Percentiles rank a stretch among this genome's conserved stretches.
phyloP scores from a whole-genome alignment of 2,797 vertebrate species.

The Phoebastria nigripes region DNA sequence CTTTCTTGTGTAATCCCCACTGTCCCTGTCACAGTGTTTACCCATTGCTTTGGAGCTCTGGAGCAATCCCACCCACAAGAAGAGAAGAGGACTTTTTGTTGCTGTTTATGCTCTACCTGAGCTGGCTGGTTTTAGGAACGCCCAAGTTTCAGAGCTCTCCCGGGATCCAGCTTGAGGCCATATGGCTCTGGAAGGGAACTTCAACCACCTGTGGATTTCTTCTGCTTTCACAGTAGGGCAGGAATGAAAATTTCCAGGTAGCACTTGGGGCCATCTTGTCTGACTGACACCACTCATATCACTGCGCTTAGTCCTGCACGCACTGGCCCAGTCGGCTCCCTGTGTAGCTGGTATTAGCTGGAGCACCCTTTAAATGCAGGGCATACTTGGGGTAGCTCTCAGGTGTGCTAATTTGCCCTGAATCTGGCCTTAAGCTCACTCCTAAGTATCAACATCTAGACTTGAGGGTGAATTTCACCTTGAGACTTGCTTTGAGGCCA shows the following conservation, averaged over 20 bases:
- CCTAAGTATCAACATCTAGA: neutral
- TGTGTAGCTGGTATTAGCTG: neutral
- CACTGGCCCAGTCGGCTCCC: rapidly evolving
- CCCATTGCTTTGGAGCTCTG: neutral
- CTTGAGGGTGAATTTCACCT: neutral
- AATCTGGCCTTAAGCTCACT: neutral
- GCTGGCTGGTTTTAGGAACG: neutral
- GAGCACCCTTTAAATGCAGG: neutral
- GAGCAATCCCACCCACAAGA: neutral
- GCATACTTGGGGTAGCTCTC: neutral
- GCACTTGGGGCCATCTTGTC: neutral
- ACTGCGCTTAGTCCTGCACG: neutral
- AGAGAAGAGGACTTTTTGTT: neutral
- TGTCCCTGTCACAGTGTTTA: neutral
- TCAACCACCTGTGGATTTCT: neutral
- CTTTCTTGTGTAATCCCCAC: neutral
- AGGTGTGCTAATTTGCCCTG: neutral
- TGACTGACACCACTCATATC: neutral
- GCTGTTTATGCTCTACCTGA: neutral
- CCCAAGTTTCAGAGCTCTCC: neutral
- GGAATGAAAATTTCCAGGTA: neutral
- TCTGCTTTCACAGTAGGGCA: neutral
- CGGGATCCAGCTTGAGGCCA: neutral
- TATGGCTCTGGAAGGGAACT: neutral
- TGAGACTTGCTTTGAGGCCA: neutral